A percentile compares a stretch with the other conserved stretches of the same genome.
Conservation (phyloP, 2,113 vertebrate genomes). For the Prionailurus viverrinus region DNA sequence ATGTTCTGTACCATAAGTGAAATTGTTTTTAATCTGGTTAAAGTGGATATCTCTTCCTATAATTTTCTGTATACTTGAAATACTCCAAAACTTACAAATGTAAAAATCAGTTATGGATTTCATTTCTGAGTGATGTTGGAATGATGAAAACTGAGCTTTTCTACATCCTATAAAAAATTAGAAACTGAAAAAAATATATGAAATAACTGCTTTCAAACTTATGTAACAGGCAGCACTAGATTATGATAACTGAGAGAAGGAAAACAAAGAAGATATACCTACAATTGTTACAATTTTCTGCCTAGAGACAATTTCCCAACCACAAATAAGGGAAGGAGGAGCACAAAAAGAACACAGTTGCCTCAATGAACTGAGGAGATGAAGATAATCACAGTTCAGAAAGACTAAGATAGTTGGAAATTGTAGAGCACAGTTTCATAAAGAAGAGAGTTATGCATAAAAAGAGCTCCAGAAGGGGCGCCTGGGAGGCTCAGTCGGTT, state of each 20-base stretch:
- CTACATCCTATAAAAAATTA: background rate
- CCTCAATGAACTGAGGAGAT: background rate
- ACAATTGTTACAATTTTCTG: background rate
- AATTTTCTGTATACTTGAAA: background rate
- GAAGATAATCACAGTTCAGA: background rate
- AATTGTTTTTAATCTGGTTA: background rate
- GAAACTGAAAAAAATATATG: background rate
- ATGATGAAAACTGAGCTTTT: background rate
- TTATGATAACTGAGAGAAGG: background rate
- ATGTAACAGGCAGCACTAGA: background rate
- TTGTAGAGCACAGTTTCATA: background rate
- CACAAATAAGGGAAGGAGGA: background rate
- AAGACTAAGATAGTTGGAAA: background rate
- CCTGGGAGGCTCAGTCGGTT: too few relatives aligned
- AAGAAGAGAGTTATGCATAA: background rate
- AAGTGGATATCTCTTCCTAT: background rate
- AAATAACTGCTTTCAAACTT: background rate
- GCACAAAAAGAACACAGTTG: background rate
- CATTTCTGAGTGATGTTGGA: background rate
- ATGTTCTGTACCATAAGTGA: background rate
- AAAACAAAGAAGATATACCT: background rate
- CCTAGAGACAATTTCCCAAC: background rate
- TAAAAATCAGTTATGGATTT: constrained; percentile 13
- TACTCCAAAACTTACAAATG: background rate
- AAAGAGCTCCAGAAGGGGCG: background rate